Base-by-base conservation (phyloP, 2,113 vertebrate species). In the Neofelis nebulosa region DNA sequence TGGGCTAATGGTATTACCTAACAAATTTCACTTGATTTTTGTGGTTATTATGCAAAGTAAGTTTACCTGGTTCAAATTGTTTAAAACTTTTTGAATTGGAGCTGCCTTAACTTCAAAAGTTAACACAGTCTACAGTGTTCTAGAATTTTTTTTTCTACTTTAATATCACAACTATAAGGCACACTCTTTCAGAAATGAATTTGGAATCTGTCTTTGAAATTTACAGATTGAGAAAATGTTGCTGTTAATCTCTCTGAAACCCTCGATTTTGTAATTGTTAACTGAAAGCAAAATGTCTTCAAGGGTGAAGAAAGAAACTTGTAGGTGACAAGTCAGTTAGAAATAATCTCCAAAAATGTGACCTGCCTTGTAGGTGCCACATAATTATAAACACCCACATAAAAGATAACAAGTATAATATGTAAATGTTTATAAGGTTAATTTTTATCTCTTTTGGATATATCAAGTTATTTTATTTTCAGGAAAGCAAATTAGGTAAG, bases 21-120 rank as follows among this genome's bases (percentile, higher is more conserved):
- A 95, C 92, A 98, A 98, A 97, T 98, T 98, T 80, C 87, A 86
- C 84, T 97, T 96, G 65, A 97, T 98, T 98, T 96, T 98, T 98
- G 85, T 88, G 89, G 92, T 96, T 97, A 97, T 98, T 97, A 82
- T 97, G 95, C 81, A 97, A 98, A 98, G 71, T 80, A 97, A 94
- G 89, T 94, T 98, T 96, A 97, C 97, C 76, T 93, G 79, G 95
- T 97, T 98, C 71, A 97, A 97, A 97, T 97, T 98, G 91, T 97
- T 98, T 98, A 97, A 98, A 97, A n/a, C 29, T 92, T 97, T 86
- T 21, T 91, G 16, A 15, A 94, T 91, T 94, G 65, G 68, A 94
- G 68, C 41, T 97, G 52, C 41, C 5, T 91, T 98, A 95, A 15
- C 4, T 11, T 94, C 9, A 68, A 55, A 98, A 97, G 97, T 97